Evolutionary conservation across 2,888 invertebrate genomes (phyloP).

Genomic region (Protonemura montana): DNA sequence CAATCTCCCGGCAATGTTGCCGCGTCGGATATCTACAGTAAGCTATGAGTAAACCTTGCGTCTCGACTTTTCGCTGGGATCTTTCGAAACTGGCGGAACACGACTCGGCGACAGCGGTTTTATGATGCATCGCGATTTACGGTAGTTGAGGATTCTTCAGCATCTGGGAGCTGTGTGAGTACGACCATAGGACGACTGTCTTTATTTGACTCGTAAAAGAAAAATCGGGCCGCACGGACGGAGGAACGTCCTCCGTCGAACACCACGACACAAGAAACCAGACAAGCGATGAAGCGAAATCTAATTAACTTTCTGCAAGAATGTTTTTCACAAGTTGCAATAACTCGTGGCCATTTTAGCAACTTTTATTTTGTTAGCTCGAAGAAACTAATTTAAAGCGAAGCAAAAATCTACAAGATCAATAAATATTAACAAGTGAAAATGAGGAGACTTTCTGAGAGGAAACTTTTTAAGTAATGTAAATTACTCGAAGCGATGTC

Average conservation of each 20-base stretch:
- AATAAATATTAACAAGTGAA: conserved; percentile 20
- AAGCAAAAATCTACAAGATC: conserved; percentile 14
- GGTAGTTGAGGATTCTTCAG: background rate
- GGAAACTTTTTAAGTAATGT: conserved; percentile 5
- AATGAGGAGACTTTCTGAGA: background rate
- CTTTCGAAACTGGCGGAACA: background rate
- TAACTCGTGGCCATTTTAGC: conserved; percentile 9
- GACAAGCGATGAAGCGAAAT: background rate
- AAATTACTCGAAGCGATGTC: background rate
- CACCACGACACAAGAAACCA: background rate
- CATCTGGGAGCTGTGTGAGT: background rate
- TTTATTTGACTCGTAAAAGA: conserved; percentile 10
- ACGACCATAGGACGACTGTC: background rate
- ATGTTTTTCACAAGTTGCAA: conserved; percentile 19
- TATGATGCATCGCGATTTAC: background rate
- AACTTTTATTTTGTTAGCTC: conserved; percentile 9
- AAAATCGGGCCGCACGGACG: background rate
- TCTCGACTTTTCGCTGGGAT: background rate
- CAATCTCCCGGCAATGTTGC: background rate
- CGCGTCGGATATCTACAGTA: background rate
- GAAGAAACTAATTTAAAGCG: conserved; percentile 24
- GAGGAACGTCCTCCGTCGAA: background rate
- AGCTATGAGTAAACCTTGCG: background rate
- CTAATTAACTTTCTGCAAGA: conserved; percentile 21
- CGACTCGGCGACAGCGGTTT: background rate